phyloP scores from a whole-genome alignment of 2,888 invertebrate species.

The Hyalella azteca region DNA sequence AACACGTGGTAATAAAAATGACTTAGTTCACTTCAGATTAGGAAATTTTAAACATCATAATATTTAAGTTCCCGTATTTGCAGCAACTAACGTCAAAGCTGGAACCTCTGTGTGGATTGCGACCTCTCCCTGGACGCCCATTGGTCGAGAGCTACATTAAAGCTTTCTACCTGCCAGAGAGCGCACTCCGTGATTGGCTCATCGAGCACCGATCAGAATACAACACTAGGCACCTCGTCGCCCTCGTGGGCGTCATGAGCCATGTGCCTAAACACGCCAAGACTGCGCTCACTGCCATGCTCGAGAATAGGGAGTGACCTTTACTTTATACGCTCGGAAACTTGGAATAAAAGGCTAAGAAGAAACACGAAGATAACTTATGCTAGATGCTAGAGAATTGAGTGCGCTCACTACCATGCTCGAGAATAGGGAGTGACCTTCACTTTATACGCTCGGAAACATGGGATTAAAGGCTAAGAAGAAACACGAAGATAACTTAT shows the following conservation, averaged over 20 bases:
- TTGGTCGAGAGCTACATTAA: slow-evolving; percentile 95
- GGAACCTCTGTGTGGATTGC: slow-evolving; percentile 82
- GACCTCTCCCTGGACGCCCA: slow-evolving; percentile 83
- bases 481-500: neutral
- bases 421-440: neutral
- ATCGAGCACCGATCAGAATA: slow-evolving; percentile 80
- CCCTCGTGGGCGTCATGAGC: slow-evolving; percentile 78
- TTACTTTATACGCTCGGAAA: neutral
- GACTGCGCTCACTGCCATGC: neutral
- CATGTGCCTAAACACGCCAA: slow-evolving; percentile 13
- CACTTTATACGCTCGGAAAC: neutral
- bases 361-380: neutral
- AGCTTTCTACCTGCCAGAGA: slow-evolving; percentile 91
- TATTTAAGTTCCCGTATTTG: neutral
- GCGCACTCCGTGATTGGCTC: slow-evolving; percentile 87
- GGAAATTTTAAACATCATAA: too few relatives aligned
- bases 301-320: neutral
- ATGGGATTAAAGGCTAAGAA: neutral
- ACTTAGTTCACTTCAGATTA: too few relatives aligned
- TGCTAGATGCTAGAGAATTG: too few relatives aligned
- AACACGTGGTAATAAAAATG: too few relatives aligned
- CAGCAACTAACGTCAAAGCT: slow-evolving; percentile 85
- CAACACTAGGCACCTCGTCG: slow-evolving; percentile 82
- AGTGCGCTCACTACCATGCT: neutral
- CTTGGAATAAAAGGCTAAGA: neutral